Percentiles rank a stretch among this genome's conserved stretches.
Evolutionary conservation across 1,140 invertebrate genomes (phyloP).

Genomic region (Diabrotica virgifera): DNA sequence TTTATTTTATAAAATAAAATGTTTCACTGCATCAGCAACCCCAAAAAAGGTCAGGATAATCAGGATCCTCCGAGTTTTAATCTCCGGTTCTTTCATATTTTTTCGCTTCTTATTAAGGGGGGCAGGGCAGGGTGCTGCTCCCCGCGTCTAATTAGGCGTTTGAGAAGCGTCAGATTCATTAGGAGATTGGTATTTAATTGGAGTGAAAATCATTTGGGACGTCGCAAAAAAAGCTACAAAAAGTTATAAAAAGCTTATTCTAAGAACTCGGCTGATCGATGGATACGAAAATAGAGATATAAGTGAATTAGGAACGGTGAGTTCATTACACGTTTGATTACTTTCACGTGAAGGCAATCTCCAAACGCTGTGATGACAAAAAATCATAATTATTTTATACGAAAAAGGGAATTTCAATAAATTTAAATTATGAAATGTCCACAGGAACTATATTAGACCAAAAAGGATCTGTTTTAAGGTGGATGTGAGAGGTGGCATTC

Average conservation of each 20-base stretch:
- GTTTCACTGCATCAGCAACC: neutral
- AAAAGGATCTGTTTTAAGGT: no score
- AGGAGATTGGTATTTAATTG: conserved; percentile 2
- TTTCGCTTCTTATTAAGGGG: neutral
- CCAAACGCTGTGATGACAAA: no score
- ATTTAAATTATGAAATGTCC: no score
- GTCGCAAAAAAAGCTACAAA: neutral
- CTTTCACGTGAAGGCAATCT: no score
- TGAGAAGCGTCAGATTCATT: neutral
- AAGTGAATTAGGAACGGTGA: no score
- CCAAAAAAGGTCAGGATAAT: neutral
- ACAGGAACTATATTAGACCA: no score
- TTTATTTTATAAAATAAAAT: neutral
- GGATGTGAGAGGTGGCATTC: no score
- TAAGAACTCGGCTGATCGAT: neutral
- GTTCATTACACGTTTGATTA: no score
- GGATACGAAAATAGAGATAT: no score
- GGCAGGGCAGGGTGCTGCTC: neutral
- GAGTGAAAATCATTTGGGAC: neutral
- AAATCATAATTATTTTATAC: no score
- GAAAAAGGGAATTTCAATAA: no score
- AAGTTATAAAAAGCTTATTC: neutral
- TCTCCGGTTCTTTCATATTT: neutral
- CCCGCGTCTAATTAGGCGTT: neutral
- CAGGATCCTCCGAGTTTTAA: neutral